These are phyloP conservation scores for Aurelia sp. DNA, from an alignment of 30 jellyfish, hydroid and myxozoan genomes.

Conservation along the genomic window DNA sequence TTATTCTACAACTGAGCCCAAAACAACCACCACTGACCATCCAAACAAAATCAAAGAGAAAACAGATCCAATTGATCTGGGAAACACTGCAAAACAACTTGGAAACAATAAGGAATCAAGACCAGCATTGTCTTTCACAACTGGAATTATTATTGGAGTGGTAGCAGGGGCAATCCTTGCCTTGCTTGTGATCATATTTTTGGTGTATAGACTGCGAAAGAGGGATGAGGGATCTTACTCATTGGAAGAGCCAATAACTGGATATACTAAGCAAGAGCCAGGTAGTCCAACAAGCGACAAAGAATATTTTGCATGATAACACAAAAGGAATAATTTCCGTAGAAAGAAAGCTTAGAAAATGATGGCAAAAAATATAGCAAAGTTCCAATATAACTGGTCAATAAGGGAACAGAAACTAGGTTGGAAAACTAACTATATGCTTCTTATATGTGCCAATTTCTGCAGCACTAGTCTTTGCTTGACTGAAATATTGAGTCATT, in stretches of 20 bases:
- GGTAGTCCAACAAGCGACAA: constrained; percentile 74
- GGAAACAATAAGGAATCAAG: constrained; percentile 5
- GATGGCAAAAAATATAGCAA: too few relatives aligned
- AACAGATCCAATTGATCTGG: background rate
- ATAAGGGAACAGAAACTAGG: too few relatives aligned
- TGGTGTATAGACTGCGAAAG: constrained; percentile 91
- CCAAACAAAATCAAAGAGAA: constrained; percentile 2
- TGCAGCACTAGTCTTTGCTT: too few relatives aligned
- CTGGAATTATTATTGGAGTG: constrained; percentile 92
- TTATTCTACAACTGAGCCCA: background rate
- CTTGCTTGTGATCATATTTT: constrained; percentile 68
- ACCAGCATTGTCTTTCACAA: constrained; percentile 62
- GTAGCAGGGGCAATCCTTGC: constrained; percentile 94
- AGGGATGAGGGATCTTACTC: constrained; percentile 93
- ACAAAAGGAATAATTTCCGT: too few relatives aligned
- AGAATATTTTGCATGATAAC: constrained; percentile 60
- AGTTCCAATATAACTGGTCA: too few relatives aligned
- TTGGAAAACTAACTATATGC: too few relatives aligned
- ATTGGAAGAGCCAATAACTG: constrained; percentile 80
- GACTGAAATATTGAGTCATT: background rate
- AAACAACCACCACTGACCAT: background rate
- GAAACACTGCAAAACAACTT: constrained; percentile 18
- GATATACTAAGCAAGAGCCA: constrained; percentile 66
- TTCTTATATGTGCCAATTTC: too few relatives aligned
- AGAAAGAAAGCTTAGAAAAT: too few relatives aligned